Base-by-base conservation (phyloP, 2,888 invertebrate species). In the Saturnia japonica region DNA sequence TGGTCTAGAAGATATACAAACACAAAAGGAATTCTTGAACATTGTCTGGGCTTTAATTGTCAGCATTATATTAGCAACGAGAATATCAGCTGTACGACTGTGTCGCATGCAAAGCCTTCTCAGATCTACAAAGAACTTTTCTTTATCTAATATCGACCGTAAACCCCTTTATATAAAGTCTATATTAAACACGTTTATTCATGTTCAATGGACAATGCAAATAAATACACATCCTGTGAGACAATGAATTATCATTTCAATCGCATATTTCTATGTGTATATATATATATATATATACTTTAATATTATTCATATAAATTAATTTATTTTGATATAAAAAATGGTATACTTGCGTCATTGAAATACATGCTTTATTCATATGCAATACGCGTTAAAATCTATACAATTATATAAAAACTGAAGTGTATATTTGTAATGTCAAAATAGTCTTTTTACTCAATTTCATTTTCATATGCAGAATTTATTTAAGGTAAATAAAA, bases 11-110 rank as follows among this genome's bases (percentile, higher is more conserved):
- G 76, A 74, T 78, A 57, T 57, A 25, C 25, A 75, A 75, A 76
- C 64, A 78, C 84, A 88, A 87, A 85, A 86, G 74, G 82, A 86
- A 81, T 81, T 78, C 75, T 77, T 74, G 77, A 83, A 87, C 83
- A 76, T 77, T 83, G 89, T 90, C 90, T 88, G 88, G 82, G 68
- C 73, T 79, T 86, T 87, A 87, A 88, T 89, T 86, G 81, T 73
- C 68, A 47, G 34, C 57, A 34, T 60, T 25, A 43, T 64, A 70
- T 68, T 70, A 72, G 68, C 64, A 68, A 62, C 75, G 74, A 71
- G 72, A 74, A 68, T 68, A 73, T 70, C 75, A 73, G 74, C 75
- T 76, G 76, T 73, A 76, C 62, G 40, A 19, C 19, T 62, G n/a
- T 11, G 40, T 64, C 22, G 34, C 34, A 28, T n/a, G 64, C 40